phyloP scores from a whole-genome alignment of 2,113 vertebrate genomes.

The Tragelaphus scriptus region DNA sequence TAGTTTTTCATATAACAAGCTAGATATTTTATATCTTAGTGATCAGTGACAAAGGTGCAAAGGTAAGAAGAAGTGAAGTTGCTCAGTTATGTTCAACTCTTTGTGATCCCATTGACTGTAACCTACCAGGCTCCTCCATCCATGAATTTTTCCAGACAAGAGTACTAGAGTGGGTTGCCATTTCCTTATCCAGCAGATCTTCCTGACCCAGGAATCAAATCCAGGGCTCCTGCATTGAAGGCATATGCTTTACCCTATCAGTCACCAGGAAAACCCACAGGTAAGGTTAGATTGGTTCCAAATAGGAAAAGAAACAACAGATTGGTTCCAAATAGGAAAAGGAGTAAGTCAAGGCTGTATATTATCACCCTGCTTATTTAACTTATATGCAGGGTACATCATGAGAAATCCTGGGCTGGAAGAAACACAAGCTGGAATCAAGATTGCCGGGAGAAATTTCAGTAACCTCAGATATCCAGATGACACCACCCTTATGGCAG shows the following conservation, averaged over 20 bases:
- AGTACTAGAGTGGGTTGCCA: neutral
- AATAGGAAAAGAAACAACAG: no score
- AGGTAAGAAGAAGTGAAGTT: neutral
- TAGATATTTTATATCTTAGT: neutral
- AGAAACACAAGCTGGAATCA: no score
- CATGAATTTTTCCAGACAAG: neutral
- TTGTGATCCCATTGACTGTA: neutral
- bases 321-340: no score
- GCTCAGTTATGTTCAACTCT: neutral
- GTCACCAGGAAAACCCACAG: neutral
- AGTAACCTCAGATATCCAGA: no score
- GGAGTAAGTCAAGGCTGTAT: no score
- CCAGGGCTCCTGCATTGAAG: neutral
- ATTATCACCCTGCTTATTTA: no score
- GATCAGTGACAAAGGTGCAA: neutral
- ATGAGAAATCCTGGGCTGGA: no score
- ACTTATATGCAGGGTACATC: no score
- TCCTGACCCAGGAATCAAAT: neutral
- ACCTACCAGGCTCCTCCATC: neutral
- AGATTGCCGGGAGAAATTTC: no score
- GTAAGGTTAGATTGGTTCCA: neutral
- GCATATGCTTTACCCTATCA: accelerated
- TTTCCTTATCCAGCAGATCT: neutral
- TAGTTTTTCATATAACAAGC: neutral
- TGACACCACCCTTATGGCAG: no score